A percentile compares a stretch with the other conserved stretches of the same genome.
Conservation (phyloP, 2,888 invertebrate genomes). For the Neria commutata region DNA sequence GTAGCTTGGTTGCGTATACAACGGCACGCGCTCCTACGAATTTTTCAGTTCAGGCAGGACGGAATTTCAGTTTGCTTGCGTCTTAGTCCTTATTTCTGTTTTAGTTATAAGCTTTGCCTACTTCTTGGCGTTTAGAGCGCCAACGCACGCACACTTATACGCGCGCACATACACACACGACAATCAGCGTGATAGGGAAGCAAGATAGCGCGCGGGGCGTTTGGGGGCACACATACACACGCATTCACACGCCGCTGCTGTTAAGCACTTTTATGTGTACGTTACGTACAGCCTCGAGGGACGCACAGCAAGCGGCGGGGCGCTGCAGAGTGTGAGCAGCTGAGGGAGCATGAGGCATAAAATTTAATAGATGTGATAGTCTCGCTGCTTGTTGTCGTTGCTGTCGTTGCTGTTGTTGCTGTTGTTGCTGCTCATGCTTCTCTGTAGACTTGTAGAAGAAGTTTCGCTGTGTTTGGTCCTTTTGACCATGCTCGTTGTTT, state of each 20-base stretch:
- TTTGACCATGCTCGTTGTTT: background rate
- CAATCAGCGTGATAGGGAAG: too few relatives aligned
- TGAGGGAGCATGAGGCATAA: too few relatives aligned
- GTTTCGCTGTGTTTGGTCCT: background rate
- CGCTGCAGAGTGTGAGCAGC: too few relatives aligned
- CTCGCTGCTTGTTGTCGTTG: background rate
- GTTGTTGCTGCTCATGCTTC: slow-evolving; percentile 1
- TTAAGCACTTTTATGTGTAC: too few relatives aligned
- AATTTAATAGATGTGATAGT: too few relatives aligned
- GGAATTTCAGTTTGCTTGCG: background rate
- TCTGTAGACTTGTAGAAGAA: slow-evolving; percentile 10
- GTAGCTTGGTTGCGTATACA: slow-evolving; percentile 9
- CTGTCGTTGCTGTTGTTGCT: slow-evolving; percentile 3
- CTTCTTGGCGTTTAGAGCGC: background rate
- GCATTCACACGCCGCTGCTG: background rate
- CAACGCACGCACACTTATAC: background rate
- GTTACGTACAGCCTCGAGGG: too few relatives aligned
- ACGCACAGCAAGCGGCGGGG: too few relatives aligned
- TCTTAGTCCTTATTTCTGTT: background rate
- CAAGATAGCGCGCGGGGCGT: too few relatives aligned
- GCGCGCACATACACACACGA: background rate
- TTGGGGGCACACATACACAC: background rate
- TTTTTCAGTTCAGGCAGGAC: slow-evolving; percentile 16
- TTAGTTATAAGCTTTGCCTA: background rate
- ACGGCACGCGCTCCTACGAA: too few relatives aligned